These are phyloP conservation scores for Notothenia coriiceps DNA, from an alignment of 2,113 vertebrate genomes.

Conservation along the genomic window DNA sequence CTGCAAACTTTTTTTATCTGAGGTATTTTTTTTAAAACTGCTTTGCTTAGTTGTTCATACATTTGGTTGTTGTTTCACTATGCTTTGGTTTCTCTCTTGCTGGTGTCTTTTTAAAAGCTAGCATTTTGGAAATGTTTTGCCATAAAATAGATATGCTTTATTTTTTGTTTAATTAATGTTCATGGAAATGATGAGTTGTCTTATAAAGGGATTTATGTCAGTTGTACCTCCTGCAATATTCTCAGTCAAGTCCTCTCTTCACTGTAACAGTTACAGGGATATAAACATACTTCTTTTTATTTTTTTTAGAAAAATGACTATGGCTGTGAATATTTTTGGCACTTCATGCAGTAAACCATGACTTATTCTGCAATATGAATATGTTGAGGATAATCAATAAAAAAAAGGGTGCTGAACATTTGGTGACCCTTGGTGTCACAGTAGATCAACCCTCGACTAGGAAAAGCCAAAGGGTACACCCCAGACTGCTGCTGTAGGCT, in stretches of 20 bases:
- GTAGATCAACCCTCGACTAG: constrained; percentile 26
- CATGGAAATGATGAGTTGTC: constrained; percentile 44
- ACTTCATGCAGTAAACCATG: constrained; percentile 66
- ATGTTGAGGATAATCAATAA: neutral
- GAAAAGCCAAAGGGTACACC: constrained; percentile 48
- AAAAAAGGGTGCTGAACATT: constrained; percentile 17
- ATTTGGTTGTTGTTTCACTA: constrained; percentile 67
- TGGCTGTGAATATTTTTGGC: constrained; percentile 59
- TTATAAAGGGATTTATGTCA: constrained; percentile 36
- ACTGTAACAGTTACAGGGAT: constrained; percentile 38
- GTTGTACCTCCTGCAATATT: constrained; percentile 42
- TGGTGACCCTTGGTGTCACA: constrained; percentile 39
- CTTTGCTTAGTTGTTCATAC: constrained; percentile 70
- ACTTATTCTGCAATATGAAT: constrained; percentile 35
- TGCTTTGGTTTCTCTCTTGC: constrained; percentile 63
- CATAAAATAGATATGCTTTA: constrained; percentile 73
- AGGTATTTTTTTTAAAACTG: constrained; percentile 39
- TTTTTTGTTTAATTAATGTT: constrained; percentile 62
- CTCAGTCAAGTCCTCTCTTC: constrained; percentile 41
- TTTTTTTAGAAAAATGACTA: constrained; percentile 34
- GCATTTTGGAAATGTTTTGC: constrained; percentile 70
- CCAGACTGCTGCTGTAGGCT: constrained; percentile 59
- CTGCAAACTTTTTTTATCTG: constrained; percentile 60
- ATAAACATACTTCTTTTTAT: constrained; percentile 32
- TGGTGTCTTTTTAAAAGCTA: constrained; percentile 63